phyloP scores from a whole-genome alignment of 1,140 invertebrate species.

The Brachionus paranguensis region DNA sequence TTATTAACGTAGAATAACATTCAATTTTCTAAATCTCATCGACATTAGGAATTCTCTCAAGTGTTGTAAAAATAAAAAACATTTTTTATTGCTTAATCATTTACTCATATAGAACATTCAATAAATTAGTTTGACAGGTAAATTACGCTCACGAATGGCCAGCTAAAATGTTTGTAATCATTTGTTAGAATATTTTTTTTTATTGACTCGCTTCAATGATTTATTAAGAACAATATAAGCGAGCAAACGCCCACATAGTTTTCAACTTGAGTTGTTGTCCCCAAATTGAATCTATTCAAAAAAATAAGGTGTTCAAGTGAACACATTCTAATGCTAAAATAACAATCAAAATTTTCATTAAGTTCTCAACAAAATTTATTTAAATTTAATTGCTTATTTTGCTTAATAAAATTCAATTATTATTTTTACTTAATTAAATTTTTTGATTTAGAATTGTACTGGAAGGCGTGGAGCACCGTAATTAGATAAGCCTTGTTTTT shows the following conservation, averaged over 20 bases:
- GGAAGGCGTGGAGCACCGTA: neutral
- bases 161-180: constrained; percentile 22
- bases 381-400: constrained; percentile 35
- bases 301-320: constrained; percentile 29
- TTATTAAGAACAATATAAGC: constrained; percentile 11
- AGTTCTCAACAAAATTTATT: constrained; percentile 12
- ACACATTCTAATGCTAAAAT: neutral
- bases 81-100: constrained; percentile 11
- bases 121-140: constrained; percentile 27
- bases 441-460: neutral
- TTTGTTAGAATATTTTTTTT: neutral
- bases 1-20: neutral
- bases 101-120: neutral
- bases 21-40: neutral
- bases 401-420: neutral
- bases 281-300: neutral
- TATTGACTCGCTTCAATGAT: constrained; percentile 31
- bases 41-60: neutral
- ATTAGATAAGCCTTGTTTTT: neutral
- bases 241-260: constrained; percentile 19
- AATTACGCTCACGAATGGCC: neutral
- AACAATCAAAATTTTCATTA: constrained; percentile 1
- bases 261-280: neutral
- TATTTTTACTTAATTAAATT: constrained; percentile 29
- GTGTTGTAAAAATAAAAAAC: neutral